These are phyloP conservation scores for Epizoanthus rinbou DNA, from an alignment of 92 coral and sea anemone genomes.

Conservation along the genomic window DNA sequence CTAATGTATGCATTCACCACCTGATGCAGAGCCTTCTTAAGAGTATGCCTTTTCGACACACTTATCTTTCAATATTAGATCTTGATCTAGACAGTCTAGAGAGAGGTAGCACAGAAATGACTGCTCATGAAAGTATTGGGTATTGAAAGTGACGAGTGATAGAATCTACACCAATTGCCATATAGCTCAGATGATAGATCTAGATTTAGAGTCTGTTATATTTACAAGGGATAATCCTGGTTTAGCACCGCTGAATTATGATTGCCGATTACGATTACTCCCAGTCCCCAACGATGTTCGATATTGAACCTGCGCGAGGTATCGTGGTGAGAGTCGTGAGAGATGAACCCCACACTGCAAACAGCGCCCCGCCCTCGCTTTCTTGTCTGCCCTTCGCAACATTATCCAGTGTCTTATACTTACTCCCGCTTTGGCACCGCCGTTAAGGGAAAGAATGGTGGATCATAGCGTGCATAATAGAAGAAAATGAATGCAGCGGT, in stretches of 20 bases:
- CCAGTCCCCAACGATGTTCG: slow-evolving; percentile 13
- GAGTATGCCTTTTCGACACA: no score
- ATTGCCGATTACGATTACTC: slow-evolving; percentile 9
- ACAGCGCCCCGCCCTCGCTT: slow-evolving; percentile 20
- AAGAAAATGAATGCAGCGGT: slow-evolving; percentile 9
- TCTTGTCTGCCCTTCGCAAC: slow-evolving; percentile 18
- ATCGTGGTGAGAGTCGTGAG: slow-evolving; percentile 15
- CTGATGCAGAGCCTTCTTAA: no score
- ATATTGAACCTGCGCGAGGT: slow-evolving; percentile 17
- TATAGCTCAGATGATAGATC: no score
- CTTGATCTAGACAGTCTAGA: no score
- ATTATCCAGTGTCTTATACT: slow-evolving; percentile 4
- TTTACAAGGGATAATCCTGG: slow-evolving; percentile 25
- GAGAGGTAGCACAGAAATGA: no score
- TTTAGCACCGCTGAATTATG: slow-evolving; percentile 6
- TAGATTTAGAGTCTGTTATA: no score
- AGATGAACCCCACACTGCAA: slow-evolving; percentile 13
- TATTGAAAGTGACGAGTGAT: no score
- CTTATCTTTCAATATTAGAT: no score
- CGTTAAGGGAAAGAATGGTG: slow-evolving; percentile 9
- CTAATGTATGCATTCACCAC: no score
- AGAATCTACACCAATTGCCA: no score
- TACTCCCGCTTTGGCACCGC: slow-evolving; percentile 26
- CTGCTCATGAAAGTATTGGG: no score
- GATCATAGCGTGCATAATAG: slow-evolving; percentile 13